A percentile compares a stretch with the other conserved stretches of the same genome.
phyloP scores from a whole-genome alignment of 2,797 vertebrate genomes.

The Sebastes matsubarae region DNA sequence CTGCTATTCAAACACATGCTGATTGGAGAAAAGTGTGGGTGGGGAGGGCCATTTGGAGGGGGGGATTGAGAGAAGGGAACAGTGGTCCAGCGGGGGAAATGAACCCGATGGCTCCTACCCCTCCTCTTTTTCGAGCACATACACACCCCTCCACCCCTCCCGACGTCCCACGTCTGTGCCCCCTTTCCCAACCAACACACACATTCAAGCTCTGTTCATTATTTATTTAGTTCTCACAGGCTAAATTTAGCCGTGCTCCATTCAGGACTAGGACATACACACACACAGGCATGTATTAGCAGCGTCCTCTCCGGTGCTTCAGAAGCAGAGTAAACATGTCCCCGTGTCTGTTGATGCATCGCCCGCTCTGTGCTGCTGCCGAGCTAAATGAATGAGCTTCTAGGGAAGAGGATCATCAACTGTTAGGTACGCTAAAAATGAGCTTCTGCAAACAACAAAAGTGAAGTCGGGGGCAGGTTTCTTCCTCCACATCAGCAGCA shows the following conservation, averaged over 20 bases:
- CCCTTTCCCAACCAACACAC: conserved; percentile 33
- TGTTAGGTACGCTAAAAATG: neutral
- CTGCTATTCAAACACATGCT: conserved; percentile 52
- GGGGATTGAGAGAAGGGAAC: conserved; percentile 58
- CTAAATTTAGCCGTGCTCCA: conserved; percentile 78
- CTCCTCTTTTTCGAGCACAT: conserved; percentile 48
- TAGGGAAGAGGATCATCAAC: neutral
- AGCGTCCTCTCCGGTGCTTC: conserved; percentile 48
- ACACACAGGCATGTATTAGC: conserved; percentile 48
- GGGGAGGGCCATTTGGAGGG: conserved; percentile 46
- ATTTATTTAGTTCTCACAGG: conserved; percentile 78
- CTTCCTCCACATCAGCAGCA: conserved; percentile 41
- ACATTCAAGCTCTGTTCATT: conserved; percentile 64
- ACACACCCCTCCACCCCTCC: conserved; percentile 33
- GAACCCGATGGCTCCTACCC: conserved; percentile 69
- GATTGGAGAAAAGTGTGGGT: conserved; percentile 51
- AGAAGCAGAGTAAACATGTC: conserved; percentile 59
- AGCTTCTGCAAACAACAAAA: conserved; percentile 26
- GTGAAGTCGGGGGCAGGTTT: conserved; percentile 10
- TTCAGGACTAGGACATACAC: conserved; percentile 64
- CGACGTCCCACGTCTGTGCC: conserved; percentile 26
- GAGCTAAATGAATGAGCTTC: conserved; percentile 26
- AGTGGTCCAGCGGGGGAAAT: conserved; percentile 63
- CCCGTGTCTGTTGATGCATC: conserved; percentile 32
- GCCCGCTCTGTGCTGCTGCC: neutral